phyloP scores from a whole-genome alignment of 1,140 invertebrate species.

The Drosophila nigrodunni region DNA sequence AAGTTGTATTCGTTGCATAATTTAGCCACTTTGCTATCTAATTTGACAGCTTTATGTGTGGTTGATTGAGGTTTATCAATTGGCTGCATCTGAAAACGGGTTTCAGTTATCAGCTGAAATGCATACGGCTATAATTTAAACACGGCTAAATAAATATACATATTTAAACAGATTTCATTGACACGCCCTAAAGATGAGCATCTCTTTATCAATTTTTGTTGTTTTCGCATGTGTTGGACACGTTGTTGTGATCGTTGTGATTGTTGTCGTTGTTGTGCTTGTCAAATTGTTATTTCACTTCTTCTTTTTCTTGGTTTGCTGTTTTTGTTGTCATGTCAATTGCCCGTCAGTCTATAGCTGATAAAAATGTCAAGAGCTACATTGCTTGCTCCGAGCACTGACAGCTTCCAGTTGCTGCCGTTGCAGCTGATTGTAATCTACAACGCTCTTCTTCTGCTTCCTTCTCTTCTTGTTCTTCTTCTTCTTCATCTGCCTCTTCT shows the following conservation, averaged over 20 bases:
- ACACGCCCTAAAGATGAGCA: slow-evolving; percentile 18
- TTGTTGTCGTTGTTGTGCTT: slow-evolving; percentile 14
- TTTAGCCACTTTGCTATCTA: slow-evolving; percentile 54
- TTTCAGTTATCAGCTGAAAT: slow-evolving; percentile 38
- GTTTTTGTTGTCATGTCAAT: slow-evolving; percentile 49
- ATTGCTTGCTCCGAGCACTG: slow-evolving; percentile 49
- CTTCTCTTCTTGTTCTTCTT: background rate
- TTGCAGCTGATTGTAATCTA: slow-evolving; percentile 65
- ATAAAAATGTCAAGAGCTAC: slow-evolving; percentile 74
- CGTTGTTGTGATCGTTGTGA: slow-evolving; percentile 14
- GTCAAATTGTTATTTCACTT: too few relatives aligned
- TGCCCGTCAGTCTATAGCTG: slow-evolving; percentile 51
- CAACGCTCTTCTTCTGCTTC: slow-evolving; percentile 44
- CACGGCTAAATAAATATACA: slow-evolving; percentile 43
- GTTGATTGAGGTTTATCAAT: slow-evolving; percentile 44
- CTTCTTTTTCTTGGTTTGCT: too few relatives aligned
- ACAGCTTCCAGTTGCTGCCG: slow-evolving; percentile 59
- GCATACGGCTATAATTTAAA: slow-evolving; percentile 30
- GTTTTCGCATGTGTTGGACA: slow-evolving; percentile 41
- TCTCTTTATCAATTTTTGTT: slow-evolving; percentile 28
- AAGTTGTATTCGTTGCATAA: slow-evolving; percentile 51
- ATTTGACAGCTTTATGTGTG: slow-evolving; percentile 31
- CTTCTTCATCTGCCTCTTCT: slow-evolving; percentile 6
- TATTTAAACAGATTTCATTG: slow-evolving; percentile 46
- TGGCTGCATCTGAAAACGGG: slow-evolving; percentile 53